phyloP scores from a whole-genome alignment of 1,140 invertebrate species.

The Drosophila carrolli region DNA sequence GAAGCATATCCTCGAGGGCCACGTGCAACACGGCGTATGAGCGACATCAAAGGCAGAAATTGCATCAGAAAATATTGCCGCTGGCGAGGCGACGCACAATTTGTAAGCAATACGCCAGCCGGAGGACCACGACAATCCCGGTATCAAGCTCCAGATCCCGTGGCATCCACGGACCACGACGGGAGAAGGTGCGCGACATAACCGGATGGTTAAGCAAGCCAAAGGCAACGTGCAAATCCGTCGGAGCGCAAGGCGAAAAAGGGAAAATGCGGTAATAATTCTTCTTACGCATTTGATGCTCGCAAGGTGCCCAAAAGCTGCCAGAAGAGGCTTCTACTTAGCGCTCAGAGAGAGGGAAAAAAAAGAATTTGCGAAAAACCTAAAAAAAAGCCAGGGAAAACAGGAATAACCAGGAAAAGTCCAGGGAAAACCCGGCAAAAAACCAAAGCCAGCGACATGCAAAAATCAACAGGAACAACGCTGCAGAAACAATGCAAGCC shows the following conservation, averaged over 20 bases:
- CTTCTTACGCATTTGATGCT: slow-evolving; percentile 59
- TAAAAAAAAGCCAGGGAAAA: slow-evolving; percentile 34
- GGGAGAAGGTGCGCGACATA: slow-evolving; percentile 14
- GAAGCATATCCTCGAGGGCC: slow-evolving; percentile 10
- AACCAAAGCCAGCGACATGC: slow-evolving; percentile 59
- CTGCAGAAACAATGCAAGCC: slow-evolving; percentile 28
- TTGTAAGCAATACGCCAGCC: slow-evolving; percentile 61
- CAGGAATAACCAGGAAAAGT: background rate
- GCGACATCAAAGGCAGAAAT: slow-evolving; percentile 50
- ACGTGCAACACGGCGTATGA: slow-evolving; percentile 72
- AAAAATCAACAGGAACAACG: slow-evolving; percentile 61
- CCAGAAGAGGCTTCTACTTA: slow-evolving; percentile 37
- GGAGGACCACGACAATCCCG: slow-evolving; percentile 15
- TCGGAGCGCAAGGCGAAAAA: slow-evolving; percentile 12
- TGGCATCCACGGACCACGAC: background rate
- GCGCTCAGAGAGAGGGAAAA: slow-evolving; percentile 7
- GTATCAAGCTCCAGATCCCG: slow-evolving; percentile 27
- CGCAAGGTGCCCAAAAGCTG: slow-evolving; percentile 42
- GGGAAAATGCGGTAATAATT: slow-evolving; percentile 70
- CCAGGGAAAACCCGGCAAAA: slow-evolving; percentile 2
- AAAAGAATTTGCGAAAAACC: slow-evolving; percentile 12
- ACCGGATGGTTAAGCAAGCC: slow-evolving; percentile 52
- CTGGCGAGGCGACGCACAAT: slow-evolving; percentile 56
- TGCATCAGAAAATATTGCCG: slow-evolving; percentile 53
- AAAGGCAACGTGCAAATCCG: slow-evolving; percentile 62